Base-by-base conservation (phyloP, 2,113 vertebrate genomes). In the Salminus brasiliensis region DNA sequence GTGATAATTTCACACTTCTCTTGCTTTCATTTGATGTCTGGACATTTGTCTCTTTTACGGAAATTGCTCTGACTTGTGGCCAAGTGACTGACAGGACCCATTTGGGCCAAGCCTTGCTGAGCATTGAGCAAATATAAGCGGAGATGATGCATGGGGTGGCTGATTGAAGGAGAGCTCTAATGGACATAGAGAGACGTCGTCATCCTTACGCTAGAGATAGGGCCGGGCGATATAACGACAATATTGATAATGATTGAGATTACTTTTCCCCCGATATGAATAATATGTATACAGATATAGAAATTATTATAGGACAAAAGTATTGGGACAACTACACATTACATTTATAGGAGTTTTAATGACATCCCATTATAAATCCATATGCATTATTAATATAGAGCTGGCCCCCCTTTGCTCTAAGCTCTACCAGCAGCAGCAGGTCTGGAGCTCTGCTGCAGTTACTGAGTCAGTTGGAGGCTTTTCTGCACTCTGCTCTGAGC, bases 1-100 rank as follows among this genome's bases (percentile, higher is more conserved):
- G 60, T 67, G 73, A 83, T 79, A 53, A 76, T 80, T 75, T 80
- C 78, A 83, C 77, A 80, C 66, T 71, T 66, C 67, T 36, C 39
- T 73, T 34, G 59, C 74, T 71, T 69, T 55, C 27, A 16, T 83
- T 75, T 65, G 49, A 62, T 53, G 23, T 59, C 43, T 65, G 34
- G n/a, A 53, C 36, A 45, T 71, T 47, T 66, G 43, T 79, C 57
- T 76, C 39, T 71, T 76, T 76, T 49, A 18, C 47, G 53, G 68
- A 73, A 78, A 82, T 82, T 13, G 55, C 71, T 83, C 41, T 72
- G 81, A 80, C 39, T 74, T 76, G 34, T n/a, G 47, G 32, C 45
- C 55, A 75, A 47, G 43, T 43, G 45, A 83, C 25, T 76, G 81
- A 79, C 65, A 65, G 77, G 21, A 57, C 41, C 72, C 36, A 55